Percentiles rank a stretch among this genome's conserved stretches.
phyloP scores from a whole-genome alignment of 37 sponge, comb jelly and placozoan species.

The Oopsacas minuta region DNA sequence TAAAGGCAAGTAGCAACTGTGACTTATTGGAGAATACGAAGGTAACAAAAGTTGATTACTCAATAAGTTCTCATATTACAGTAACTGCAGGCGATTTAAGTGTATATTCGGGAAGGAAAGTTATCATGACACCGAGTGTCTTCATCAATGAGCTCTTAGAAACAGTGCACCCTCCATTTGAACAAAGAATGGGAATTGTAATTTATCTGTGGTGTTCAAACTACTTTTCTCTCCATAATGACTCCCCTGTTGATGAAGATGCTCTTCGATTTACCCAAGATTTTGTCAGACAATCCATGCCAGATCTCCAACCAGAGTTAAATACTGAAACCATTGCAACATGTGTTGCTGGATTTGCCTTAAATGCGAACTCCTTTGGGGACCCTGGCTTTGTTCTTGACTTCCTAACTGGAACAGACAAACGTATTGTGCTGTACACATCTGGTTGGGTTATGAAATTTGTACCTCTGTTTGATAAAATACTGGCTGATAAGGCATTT shows the following conservation, averaged over 20 bases:
- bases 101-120: neutral
- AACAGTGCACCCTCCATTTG: neutral
- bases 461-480: slow-evolving; percentile 25
- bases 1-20: neutral
- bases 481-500: slow-evolving; percentile 22
- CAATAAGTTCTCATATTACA: neutral
- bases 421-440: slow-evolving; percentile 23
- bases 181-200: neutral
- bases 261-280: slow-evolving; percentile 1
- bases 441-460: slow-evolving; percentile 27
- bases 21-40: neutral
- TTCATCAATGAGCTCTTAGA: slow-evolving; percentile 15
- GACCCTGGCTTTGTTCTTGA: slow-evolving; percentile 25
- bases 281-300: slow-evolving; percentile 22
- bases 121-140: slow-evolving; percentile 22
- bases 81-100: neutral
- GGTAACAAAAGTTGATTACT: slow-evolving; percentile 18
- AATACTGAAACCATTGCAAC: neutral
- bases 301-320: neutral
- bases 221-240: neutral
- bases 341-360: slow-evolving; percentile 26
- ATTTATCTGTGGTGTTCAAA: slow-evolving; percentile 24
- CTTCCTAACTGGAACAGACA: slow-evolving; percentile 17
- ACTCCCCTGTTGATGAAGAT: neutral
- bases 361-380: neutral